Evolutionary conservation across 2,888 invertebrate genomes (phyloP), one percentile per base, ranked within the genome.

Genomic region (Neocrepidodera transversa): DNA sequence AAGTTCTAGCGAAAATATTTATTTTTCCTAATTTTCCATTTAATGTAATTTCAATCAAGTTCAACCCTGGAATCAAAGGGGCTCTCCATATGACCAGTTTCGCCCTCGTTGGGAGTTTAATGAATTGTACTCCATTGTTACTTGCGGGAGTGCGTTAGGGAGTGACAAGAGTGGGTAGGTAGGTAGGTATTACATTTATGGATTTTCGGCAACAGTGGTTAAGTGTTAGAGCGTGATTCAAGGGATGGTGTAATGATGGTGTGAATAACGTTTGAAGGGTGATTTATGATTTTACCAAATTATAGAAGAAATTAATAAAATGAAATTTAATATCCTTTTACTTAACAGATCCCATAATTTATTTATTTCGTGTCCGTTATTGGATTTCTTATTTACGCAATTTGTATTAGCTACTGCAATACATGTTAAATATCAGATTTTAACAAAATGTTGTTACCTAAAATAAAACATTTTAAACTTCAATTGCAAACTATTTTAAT

Each of bases 111-210:
- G 48, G 62, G 62, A 66, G 68, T 72, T 71, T 75, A 75, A 75
- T 75, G 74, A 74, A 73, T 75, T 73, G 74, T 68, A 68, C 65
- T 64, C 68, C 68, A 73, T 74, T 73, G 74, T 74, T 71, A 67
- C 66, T 64, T 70, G 66, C 65, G 63, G 62, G 61, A 66, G 65
- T 63, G 66, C 58, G 67, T 63, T 49, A 32, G 62, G 60, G 66
- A 67, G 67, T 68, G 69, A 66, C 68, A 68, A 67, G 49, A 62
- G 56, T 54, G 62, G 53, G 59, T 35, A 43, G 58, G 54, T 47
- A 23, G 23, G 28, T 28, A 32, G 58, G 48, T 50, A 48, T 58
- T 55, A 62, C 55, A 53, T 58, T 55, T 58, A 47, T 54, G 35
- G 54, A 57, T 53, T 53, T 57, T 32, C 35, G 45, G 49, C 26